Evolutionary conservation across 92 coral and sea anemone species (phyloP), one percentile per base, ranked within the genome.

Genomic region (Umimayanthus chanpuru): DNA sequence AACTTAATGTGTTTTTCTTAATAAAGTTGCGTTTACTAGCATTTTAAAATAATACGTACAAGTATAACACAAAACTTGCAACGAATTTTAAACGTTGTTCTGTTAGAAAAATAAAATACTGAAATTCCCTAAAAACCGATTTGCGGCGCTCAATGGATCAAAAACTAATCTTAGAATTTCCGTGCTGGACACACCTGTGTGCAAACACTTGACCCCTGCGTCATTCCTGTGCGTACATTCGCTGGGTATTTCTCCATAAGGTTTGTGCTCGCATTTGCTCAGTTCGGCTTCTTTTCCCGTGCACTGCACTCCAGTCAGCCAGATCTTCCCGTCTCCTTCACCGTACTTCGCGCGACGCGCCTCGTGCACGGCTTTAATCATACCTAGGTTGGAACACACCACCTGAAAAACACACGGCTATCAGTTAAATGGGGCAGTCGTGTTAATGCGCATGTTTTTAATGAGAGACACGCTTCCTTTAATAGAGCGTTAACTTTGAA

Each of bases 141-240:
- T 4, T 16, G 26, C n/a, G 1, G 25, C 5, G 68, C n/a, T 61
- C 68, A 61, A 21, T 61, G 8, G 68, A 21, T 5, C 68, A 2
- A 61, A 18, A 61, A 20, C 9, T 20, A 23, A 21, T 7, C 68
- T 20, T 55, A 55, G 16, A 55, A 20, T 20, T 61, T 50, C 56
- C n/a, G 18, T 61, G 0, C 4, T 25, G 0, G 26, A 61, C 80
- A 41, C 44, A 93, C 98, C 98, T 70, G 96, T 91, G 72, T 93
- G 91, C 50, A 94, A 77, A 86, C 98, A 94, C 87, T 88, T 93
- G 44, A 93, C 98, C 10, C 98, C 98, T 18, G 98, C 98, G 40
- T 94, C 98, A 40, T 91, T 93, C 66, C 77, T 87, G 40, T 94
- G 98, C 5, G 96, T 88, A 81, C 98, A 94, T 21, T 15, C 87